A percentile compares a stretch with the other conserved stretches of the same genome.
phyloP scores from a whole-genome alignment of 2,797 vertebrate species.

The Scomberomorus guttatus region DNA sequence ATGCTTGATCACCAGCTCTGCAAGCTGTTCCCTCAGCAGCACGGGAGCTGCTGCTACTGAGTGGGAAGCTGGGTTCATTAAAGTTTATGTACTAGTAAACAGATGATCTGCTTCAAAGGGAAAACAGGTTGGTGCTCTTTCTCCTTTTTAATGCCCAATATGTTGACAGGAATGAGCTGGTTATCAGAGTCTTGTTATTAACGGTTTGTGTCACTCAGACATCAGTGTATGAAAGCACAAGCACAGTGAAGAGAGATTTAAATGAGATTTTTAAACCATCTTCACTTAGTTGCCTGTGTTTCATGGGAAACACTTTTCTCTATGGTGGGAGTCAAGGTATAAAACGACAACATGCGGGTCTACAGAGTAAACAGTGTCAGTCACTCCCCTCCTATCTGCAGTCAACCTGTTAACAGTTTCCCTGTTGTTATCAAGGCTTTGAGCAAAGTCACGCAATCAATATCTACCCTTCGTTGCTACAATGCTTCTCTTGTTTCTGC shows the following conservation, averaged over 20 bases:
- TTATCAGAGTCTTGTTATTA: slow-evolving; percentile 29
- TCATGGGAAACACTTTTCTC: slow-evolving; percentile 36
- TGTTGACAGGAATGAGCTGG: slow-evolving; percentile 37
- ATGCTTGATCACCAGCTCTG: slow-evolving; percentile 82
- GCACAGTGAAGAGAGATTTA: background rate
- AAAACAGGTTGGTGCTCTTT: slow-evolving; percentile 46
- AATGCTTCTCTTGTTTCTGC: background rate
- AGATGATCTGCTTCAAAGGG: slow-evolving; percentile 65
- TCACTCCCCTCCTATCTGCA: slow-evolving; percentile 26
- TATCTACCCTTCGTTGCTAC: background rate
- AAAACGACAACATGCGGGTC: slow-evolving; percentile 31
- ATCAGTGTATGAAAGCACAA: background rate
- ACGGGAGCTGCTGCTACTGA: slow-evolving; percentile 62
- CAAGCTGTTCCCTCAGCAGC: slow-evolving; percentile 79
- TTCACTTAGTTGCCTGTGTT: background rate
- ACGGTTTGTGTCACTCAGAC: background rate
- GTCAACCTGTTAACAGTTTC: slow-evolving; percentile 43
- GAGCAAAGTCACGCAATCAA: slow-evolving; percentile 23
- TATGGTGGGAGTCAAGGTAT: background rate
- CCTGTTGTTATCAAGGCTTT: background rate
- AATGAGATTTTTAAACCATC: background rate
- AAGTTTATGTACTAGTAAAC: slow-evolving; percentile 75
- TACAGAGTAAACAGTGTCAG: slow-evolving; percentile 38
- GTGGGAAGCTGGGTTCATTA: slow-evolving; percentile 69
- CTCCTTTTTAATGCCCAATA: slow-evolving; percentile 20